Evolutionary conservation across 2,888 invertebrate genomes (phyloP).

Genomic region (Lymantria monacha): DNA sequence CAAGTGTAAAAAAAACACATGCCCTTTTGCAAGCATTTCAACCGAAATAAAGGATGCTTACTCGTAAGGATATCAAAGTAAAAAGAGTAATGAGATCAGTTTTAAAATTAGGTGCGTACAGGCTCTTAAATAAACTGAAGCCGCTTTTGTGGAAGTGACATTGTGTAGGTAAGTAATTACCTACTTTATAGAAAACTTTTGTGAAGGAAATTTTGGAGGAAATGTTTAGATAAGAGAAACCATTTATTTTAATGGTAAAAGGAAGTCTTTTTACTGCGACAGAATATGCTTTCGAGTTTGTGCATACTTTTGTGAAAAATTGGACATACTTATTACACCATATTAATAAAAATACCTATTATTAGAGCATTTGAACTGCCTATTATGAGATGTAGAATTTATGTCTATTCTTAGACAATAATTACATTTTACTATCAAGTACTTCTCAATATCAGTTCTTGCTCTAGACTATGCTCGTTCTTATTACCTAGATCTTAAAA

Average conservation of each 20-base stretch:
- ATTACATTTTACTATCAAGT: too few species aligned
- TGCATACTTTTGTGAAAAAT: background rate
- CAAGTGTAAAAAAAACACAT: too few species aligned
- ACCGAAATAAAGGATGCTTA: constrained; percentile 19
- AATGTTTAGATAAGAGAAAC: constrained; percentile 50
- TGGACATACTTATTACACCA: too few species aligned
- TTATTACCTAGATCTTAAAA: too few species aligned
- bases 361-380: too few species aligned
- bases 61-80: constrained; percentile 21
- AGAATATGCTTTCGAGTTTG: constrained; percentile 24
- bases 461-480: too few species aligned
- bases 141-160: constrained; percentile 31
- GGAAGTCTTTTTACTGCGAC: constrained; percentile 35
- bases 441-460: too few species aligned
- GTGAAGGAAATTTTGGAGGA: constrained; percentile 32
- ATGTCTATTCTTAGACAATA: too few species aligned
- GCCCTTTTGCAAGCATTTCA: too few species aligned
- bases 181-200: constrained; percentile 39
- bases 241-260: constrained; percentile 61
- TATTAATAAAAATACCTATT: too few species aligned
- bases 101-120: constrained; percentile 25
- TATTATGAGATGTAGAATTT: too few species aligned
- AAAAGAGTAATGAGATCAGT: constrained; percentile 23
- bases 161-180: constrained; percentile 43
- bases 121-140: constrained; percentile 27